A percentile compares a stretch with the other conserved stretches of the same genome.
Conservation (phyloP, 2,888 invertebrate species). For the Tipula vernalis region DNA sequence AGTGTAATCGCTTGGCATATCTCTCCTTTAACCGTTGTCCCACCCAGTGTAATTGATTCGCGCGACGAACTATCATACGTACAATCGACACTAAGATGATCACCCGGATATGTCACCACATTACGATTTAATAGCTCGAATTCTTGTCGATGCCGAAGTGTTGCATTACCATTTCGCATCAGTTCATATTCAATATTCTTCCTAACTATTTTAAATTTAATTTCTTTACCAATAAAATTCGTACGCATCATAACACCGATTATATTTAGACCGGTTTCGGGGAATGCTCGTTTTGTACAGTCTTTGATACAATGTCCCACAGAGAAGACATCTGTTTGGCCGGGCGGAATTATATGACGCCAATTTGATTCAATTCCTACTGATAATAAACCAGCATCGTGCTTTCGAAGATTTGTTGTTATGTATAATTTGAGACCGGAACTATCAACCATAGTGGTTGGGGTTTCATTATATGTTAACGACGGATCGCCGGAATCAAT, state of each 20-base stretch:
- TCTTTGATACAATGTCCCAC: constrained; percentile 48
- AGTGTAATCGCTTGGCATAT: constrained; percentile 46
- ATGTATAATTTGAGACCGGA: constrained; percentile 46
- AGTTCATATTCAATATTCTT: constrained; percentile 41
- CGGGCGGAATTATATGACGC: constrained; percentile 51
- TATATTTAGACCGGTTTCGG: constrained; percentile 42
- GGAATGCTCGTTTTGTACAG: constrained; percentile 44
- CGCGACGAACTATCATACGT: constrained; percentile 46
- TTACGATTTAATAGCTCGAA: constrained; percentile 41
- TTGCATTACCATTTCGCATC: constrained; percentile 45
- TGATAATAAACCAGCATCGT: constrained; percentile 49
- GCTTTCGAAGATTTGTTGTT: constrained; percentile 42
- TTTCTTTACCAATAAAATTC: constrained; percentile 43
- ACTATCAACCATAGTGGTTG: constrained; percentile 34
- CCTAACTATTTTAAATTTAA: constrained; percentile 42
- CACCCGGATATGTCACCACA: constrained; percentile 42
- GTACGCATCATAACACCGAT: constrained; percentile 48
- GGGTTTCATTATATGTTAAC: constrained; percentile 10
- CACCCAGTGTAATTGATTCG: constrained; percentile 39
- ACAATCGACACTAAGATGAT: constrained; percentile 48
- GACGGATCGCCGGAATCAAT: background rate
- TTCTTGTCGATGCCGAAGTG: constrained; percentile 49
- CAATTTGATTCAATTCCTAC: constrained; percentile 44
- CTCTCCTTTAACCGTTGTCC: constrained; percentile 44
- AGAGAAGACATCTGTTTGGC: constrained; percentile 44